Evolutionary conservation across 2,113 vertebrate species (phyloP), one percentile per base, ranked within the genome.

Genomic region (pig (Sus scrofa)): DNA sequence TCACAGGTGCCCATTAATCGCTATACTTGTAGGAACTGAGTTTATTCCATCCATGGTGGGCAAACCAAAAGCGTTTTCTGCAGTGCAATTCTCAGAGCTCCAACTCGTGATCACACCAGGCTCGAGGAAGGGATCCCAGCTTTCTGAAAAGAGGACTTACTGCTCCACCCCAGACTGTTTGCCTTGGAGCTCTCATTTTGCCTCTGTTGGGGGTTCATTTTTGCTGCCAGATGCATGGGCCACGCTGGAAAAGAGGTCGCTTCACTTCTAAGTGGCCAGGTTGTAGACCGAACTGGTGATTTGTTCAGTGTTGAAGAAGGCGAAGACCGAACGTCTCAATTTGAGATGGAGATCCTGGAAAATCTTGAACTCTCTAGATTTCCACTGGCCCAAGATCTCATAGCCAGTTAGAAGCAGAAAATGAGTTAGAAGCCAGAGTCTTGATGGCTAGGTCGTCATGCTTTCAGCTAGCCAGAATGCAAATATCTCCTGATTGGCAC

Each of bases 171-270:
- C 39, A 37, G 65, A 27, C 73, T 58, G 18, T 52, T 52, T 52
- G 44, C 65, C 74, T 94, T 70, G 39, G 50, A 39, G 37, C 90
- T 86, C 79, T 44, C 70, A 39, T 37, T 63, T 65, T 87, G 1
- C 87, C 77, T 96, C 71, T 24, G 18, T 26, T 63, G n/a, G 79
- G 86, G 37, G 70, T 95, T 84, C 54, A 1, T 73, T 58, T 94
- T 68, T 84, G 32, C 75, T 56, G 56, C 37, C 77, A 44, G 32
- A 9, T 81, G 30, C 27, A n/a, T 52, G 56, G 71, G 52, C 30
- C 54, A 82, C 65, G 6, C 83, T 85, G 73, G 65, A 34, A 95
- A 73, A 63, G 87, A 91, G 32, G 91, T 26, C 10, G 44, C 92
- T 85, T 86, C 20, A 16, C 30, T 75, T 93, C 70, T 70, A 77